Conservation (phyloP, 2,113 vertebrate genomes). For the Leucopternis melanops region DNA sequence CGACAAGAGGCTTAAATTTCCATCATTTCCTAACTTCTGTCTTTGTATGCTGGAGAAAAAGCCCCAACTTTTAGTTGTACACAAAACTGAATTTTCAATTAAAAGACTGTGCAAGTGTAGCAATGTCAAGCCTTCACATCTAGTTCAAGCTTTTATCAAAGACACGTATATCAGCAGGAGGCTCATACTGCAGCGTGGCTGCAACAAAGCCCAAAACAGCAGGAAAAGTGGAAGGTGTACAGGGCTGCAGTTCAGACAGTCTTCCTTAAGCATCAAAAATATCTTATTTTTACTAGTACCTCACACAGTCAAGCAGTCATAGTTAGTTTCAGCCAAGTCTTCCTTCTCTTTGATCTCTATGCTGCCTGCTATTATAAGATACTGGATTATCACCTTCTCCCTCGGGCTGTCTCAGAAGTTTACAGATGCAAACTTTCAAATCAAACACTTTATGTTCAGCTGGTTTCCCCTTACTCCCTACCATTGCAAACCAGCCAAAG, state of each 20-base stretch:
- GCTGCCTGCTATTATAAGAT: slow-evolving; percentile 30
- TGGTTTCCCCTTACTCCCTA: neutral
- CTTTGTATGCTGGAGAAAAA: neutral
- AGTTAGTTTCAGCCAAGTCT: slow-evolving; percentile 14
- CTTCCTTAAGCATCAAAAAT: neutral
- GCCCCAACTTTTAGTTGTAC: neutral
- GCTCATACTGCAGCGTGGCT: neutral
- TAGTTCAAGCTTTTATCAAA: neutral
- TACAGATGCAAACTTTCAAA: slow-evolving; percentile 42
- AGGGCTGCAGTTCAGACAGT: neutral
- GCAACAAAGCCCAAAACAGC: neutral
- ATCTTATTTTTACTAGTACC: slow-evolving; percentile 8
- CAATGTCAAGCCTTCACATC: neutral
- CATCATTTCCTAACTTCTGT: neutral
- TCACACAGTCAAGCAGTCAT: slow-evolving; percentile 8
- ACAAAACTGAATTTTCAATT: neutral
- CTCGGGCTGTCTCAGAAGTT: slow-evolving; percentile 11
- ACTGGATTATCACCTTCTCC: slow-evolving; percentile 31
- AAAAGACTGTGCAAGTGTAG: neutral
- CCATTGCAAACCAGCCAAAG: neutral
- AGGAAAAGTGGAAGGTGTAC: neutral
- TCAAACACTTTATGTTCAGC: neutral
- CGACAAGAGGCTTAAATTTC: neutral
- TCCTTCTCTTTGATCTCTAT: slow-evolving; percentile 30
- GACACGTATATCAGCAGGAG: neutral